Base-by-base conservation (phyloP, 2,797 vertebrate species). In the Thamnophis elegans region DNA sequence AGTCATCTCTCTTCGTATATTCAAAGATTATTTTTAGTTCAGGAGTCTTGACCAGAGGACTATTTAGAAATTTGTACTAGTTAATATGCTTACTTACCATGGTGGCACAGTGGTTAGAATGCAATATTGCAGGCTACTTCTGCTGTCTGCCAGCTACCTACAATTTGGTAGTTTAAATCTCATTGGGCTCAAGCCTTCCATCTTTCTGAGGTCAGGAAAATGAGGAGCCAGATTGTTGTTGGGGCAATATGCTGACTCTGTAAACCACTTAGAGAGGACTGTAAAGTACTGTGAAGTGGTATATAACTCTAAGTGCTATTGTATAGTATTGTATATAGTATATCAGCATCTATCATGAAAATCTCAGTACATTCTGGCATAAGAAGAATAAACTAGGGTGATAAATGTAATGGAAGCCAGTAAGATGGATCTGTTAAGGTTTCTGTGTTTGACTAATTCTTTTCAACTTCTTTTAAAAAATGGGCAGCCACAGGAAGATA, bases 381-480 rank as follows among this genome's bases (percentile, higher is more conserved):
- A 92, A 82, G 53, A 12, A 92, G 20, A 82, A 82, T 89, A 92
- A 82, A 89, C 16, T 26, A 92, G 28, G 13, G 68, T 89, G 55
- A 54, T 59, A 85, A 92, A 92, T 78, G 60, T 59, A 73, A 68
- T 88, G 25, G 54, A 92, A 78, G 36, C 65, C 87, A 88, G 36
- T 89, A 92, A 89, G 56, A 85, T 82, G 87, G 42, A 54, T 82
- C 82, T 85, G 55, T 42, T 58, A 60, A 60, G 28, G 55, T 82
- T 42, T 88, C 28, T 68, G 4, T 9, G 1, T 89, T 92, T 62
- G 59, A 89, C 6, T 85, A 47, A 60, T 89, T 89, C 56, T 58
- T 92, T 88, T n/a, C 56, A 92, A 16, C 28, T 60, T 82, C 28
- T 89, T 88, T 82, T 36, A 9, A 53, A 47, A 82, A 89, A 54